Evolutionary conservation across 2,888 invertebrate genomes (phyloP).

Genomic region (Leptopilina myrica): DNA sequence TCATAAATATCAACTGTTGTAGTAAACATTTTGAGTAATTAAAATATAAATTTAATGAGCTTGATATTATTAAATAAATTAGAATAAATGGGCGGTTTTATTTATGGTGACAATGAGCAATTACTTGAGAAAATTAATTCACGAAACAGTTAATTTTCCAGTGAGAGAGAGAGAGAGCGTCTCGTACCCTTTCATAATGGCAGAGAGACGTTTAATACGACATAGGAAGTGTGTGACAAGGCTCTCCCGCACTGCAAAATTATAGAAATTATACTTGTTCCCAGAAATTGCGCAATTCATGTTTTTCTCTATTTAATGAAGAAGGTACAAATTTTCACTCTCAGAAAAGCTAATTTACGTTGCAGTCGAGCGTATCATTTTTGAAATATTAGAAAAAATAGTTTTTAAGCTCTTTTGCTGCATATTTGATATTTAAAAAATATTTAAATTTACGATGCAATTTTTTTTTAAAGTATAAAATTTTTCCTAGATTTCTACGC

Average conservation of each 20-base stretch:
- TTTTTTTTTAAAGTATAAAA: too few species aligned
- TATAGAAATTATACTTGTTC: constrained; percentile 21
- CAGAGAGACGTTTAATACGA: constrained; percentile 31
- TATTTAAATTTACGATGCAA: too few species aligned
- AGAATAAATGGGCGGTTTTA: neutral
- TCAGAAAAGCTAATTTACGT: neutral
- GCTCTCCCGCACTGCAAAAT: neutral
- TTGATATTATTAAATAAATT: neutral
- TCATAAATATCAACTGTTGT: too few species aligned
- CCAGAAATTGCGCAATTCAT: neutral
- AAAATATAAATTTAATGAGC: too few species aligned
- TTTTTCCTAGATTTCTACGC: too few species aligned
- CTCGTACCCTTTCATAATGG: neutral
- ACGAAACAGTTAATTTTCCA: constrained; percentile 31
- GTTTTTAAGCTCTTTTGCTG: too few species aligned
- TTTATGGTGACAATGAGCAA: neutral
- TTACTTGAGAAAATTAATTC: constrained; percentile 16
- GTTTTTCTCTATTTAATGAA: constrained; percentile 21
- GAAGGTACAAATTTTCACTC: constrained; percentile 1
- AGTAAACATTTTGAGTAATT: too few species aligned
- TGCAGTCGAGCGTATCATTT: too few species aligned
- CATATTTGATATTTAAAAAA: too few species aligned
- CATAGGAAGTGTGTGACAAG: constrained; percentile 29
- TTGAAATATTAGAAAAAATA: too few species aligned
- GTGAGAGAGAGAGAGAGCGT: neutral